Evolutionary conservation across 2,797 vertebrate species (phyloP), one percentile per base, ranked within the genome.

Genomic region (Valencia hispanica): DNA sequence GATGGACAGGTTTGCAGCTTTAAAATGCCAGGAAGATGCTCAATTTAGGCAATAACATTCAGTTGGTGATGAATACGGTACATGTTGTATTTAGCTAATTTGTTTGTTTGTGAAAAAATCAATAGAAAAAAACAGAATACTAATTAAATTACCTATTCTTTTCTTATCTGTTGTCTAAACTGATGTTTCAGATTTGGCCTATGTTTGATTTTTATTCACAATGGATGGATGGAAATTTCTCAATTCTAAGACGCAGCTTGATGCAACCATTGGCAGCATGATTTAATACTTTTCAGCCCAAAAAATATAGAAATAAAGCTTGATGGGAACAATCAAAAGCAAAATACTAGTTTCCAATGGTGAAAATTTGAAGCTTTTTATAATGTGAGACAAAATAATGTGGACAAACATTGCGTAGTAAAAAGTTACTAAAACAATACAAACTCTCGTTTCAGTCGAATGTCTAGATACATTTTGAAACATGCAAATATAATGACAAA

Each of bases 1-100:
- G 72, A 83, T 69, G 86, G 75, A 86, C 78, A 80, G 80, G 83
- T 83, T 85, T 86, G 73, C 82, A 79, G 70, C 61, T 84, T 86
- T 80, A 59, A 47, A 74, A 47, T 72, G 63, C 66, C 66, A 71
- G 70, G 32, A 50, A 51, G 74, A 51, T 25, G 36, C 45, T 77
- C 20, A 53, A 66, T 86, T 84, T 78, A 80, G 57, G 78, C 32
- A 65, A 30, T n/a, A 66, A 4, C 12, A 70, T 74, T 50, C 34
- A 68, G 63, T 51, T 53, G 51, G 41, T 53, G 34, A 17, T 18
- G 0, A 73, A 65, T 25, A 68, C 3, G 9, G 10, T 25, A 27
- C 32, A 34, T 55, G 20, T 25, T 55, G 17, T 30, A 6, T 20
- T 66, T 47, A 68, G 1, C 27, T 50, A 41, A 32, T 71, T 20